These are phyloP conservation scores for Porites divaricata DNA, from an alignment of 92 coral and sea anemone genomes.

Conservation along the genomic window DNA sequence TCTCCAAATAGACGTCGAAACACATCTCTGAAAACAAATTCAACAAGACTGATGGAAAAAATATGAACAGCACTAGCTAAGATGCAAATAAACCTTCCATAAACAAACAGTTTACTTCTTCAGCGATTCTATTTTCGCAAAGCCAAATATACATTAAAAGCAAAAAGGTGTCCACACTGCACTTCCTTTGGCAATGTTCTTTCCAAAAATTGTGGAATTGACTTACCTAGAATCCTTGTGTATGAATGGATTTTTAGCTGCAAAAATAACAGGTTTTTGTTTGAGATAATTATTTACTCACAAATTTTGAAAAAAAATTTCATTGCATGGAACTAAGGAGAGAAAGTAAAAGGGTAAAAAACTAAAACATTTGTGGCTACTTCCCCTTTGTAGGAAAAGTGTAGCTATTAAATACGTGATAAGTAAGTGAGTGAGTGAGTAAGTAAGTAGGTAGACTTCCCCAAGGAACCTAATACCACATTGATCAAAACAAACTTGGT, in stretches of 20 bases:
- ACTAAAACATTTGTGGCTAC: too few species aligned
- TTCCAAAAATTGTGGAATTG: neutral
- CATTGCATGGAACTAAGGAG: too few species aligned
- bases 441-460: too few species aligned
- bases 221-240: conserved; percentile 88
- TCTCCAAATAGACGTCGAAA: conserved; percentile 93
- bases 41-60: neutral
- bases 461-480: too few species aligned
- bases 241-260: conserved; percentile 88
- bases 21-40: conserved; percentile 73
- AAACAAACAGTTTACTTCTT: neutral
- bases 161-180: neutral
- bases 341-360: too few species aligned
- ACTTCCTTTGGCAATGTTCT: neutral
- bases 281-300: neutral
- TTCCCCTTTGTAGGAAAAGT: too few species aligned
- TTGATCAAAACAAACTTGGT: too few species aligned
- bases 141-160: neutral
- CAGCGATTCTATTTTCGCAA: neutral
- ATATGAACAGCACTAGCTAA: neutral
- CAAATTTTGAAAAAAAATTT: too few species aligned
- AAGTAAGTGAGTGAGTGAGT: too few species aligned
- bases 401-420: too few species aligned
- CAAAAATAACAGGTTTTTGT: neutral
- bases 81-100: neutral